Percentiles rank a stretch among this genome's conserved stretches.
These are phyloP conservation scores for Uria aalge DNA, from an alignment of 2,113 vertebrate genomes.

Conservation along the genomic window DNA sequence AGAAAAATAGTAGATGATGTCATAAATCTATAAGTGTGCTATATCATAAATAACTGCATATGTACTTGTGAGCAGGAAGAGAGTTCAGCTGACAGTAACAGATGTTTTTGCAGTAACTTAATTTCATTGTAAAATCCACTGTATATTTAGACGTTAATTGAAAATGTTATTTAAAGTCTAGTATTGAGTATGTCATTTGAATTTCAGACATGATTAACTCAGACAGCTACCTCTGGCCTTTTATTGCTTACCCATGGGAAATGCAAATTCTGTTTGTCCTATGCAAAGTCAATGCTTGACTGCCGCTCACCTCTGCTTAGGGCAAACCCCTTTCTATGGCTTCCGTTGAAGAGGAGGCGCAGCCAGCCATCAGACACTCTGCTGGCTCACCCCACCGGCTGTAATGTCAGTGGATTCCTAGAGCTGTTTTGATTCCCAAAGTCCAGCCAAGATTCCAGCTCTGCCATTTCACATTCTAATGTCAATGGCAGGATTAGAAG, in stretches of 20 bases:
- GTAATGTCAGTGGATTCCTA: not conserved
- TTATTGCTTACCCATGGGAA: not conserved
- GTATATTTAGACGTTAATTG: not conserved
- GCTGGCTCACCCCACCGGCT: not conserved
- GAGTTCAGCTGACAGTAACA: not conserved
- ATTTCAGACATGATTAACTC: not conserved
- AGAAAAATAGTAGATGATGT: not conserved
- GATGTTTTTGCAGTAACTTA: not conserved
- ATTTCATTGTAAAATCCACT: not conserved
- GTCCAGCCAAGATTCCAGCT: not conserved
- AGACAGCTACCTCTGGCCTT: not conserved
- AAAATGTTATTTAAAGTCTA: not conserved
- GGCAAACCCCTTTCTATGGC: not conserved
- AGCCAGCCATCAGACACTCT: not conserved
- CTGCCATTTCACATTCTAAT: not conserved
- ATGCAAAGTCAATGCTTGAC: not conserved
- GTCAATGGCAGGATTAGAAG: not conserved
- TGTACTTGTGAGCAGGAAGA: not conserved
- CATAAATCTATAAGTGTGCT: not conserved
- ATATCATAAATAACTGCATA: not conserved
- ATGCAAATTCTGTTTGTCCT: not conserved
- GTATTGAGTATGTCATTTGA: not conserved
- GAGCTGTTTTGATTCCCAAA: not conserved
- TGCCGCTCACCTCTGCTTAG: not conserved
- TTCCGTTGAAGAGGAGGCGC: not conserved